These are phyloP conservation scores for Dryobota labecula DNA, from an alignment of 2,888 invertebrate genomes.

Conservation along the genomic window DNA sequence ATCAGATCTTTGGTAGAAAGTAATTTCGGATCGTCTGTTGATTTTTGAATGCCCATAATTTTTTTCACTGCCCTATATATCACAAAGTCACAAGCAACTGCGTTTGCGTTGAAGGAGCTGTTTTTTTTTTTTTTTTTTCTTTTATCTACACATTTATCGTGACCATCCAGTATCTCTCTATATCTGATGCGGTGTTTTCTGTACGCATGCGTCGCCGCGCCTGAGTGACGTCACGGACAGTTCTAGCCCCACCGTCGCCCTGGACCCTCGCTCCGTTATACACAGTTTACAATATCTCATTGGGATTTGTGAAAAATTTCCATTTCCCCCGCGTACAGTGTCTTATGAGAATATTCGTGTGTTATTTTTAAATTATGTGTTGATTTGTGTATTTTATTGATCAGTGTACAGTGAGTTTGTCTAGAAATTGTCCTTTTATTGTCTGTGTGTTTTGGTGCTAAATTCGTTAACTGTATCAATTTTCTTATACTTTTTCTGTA, in stretches of 20 bases:
- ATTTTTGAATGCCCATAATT: background rate
- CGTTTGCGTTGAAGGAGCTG: background rate
- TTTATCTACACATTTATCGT: background rate
- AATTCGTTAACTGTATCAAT: background rate
- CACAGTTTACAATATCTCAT: constrained; percentile 42
- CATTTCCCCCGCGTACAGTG: constrained; percentile 21
- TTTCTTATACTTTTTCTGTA: background rate
- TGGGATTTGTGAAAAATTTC: constrained; percentile 8
- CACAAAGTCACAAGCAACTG: background rate
- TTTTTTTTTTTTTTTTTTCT: background rate
- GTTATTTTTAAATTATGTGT: constrained; percentile 30
- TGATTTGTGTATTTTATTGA: constrained; percentile 24
- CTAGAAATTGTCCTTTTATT: background rate
- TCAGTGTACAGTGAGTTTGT: constrained; percentile 45
- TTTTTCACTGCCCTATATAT: no score
- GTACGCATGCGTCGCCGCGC: constrained; percentile 86
- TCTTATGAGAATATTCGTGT: constrained; percentile 40
- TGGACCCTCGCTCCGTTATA: constrained; percentile 71
- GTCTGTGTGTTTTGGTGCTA: constrained; percentile 49
- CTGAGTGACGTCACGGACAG: constrained; percentile 85
- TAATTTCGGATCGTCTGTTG: background rate
- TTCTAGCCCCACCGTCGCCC: constrained; percentile 76
- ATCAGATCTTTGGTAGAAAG: background rate
- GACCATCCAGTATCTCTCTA: constrained; percentile 72
- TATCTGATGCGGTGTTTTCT: constrained; percentile 66